phyloP scores from a whole-genome alignment of 2,113 vertebrate species.

The Ifrita kowaldi region DNA sequence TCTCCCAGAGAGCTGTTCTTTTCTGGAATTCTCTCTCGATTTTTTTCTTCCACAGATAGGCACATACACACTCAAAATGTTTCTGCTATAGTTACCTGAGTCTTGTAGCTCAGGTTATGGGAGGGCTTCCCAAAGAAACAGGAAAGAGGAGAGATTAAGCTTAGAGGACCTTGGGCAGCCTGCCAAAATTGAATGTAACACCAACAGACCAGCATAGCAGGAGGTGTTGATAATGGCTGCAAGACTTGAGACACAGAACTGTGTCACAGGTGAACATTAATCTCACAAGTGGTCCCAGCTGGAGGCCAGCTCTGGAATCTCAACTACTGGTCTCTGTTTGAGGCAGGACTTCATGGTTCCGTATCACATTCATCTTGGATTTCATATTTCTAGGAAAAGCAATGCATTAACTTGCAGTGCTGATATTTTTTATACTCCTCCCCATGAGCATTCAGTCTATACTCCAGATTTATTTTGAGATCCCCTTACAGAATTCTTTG shows the following conservation, averaged over 20 bases:
- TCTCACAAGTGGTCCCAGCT: neutral
- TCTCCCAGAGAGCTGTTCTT: neutral
- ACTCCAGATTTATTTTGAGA: neutral
- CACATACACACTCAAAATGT: constrained; percentile 53
- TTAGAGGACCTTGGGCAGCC: constrained; percentile 76
- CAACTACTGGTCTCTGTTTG: neutral
- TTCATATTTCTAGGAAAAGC: neutral
- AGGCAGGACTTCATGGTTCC: neutral
- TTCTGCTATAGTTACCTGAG: constrained; percentile 61
- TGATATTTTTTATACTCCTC: neutral
- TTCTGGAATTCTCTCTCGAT: neutral
- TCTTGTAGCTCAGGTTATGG: constrained; percentile 39
- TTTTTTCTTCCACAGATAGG: constrained; percentile 47
- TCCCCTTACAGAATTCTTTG: neutral
- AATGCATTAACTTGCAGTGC: neutral
- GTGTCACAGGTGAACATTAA: neutral
- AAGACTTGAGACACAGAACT: neutral
- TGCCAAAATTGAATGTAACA: constrained; percentile 26
- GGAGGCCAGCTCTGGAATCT: neutral
- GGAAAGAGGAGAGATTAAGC: constrained; percentile 31
- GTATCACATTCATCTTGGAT: neutral
- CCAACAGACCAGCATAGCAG: neutral
- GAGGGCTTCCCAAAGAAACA: constrained; percentile 61
- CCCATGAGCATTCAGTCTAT: neutral
- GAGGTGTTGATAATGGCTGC: accelerated